A percentile compares a stretch with the other conserved stretches of the same genome.
phyloP scores from a whole-genome alignment of 2,113 vertebrate species.

The Gyps fulvus region DNA sequence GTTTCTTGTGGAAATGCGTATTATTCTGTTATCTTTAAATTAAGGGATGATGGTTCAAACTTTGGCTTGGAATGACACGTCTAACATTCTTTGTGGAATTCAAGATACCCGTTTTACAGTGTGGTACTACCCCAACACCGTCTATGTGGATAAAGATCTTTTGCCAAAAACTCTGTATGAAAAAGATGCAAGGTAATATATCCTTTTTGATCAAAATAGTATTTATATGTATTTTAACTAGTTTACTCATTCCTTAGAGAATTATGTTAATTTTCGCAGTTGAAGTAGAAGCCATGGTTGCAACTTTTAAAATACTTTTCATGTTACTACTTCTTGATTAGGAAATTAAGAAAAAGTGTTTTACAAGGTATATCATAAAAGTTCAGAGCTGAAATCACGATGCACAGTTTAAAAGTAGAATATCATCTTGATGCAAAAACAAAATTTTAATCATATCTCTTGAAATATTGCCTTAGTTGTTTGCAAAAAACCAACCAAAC shows the following conservation, averaged over 20 bases:
- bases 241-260: background rate
- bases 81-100: constrained; percentile 91
- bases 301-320: background rate
- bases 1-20: background rate
- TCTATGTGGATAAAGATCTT: constrained; percentile 92
- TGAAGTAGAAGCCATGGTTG: background rate
- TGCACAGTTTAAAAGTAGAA: background rate
- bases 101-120: constrained; percentile 87
- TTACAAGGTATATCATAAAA: background rate
- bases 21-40: background rate
- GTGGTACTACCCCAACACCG: constrained; percentile 89
- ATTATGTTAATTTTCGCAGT: background rate
- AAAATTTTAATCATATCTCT: background rate
- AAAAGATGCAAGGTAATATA: constrained; percentile 86
- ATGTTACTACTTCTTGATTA: background rate
- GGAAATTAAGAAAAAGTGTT: background rate
- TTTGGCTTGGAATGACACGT: constrained; percentile 89
- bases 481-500: background rate
- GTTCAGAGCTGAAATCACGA: background rate
- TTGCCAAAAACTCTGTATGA: constrained; percentile 85
- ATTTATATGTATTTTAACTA: background rate
- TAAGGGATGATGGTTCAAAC: constrained; percentile 92
- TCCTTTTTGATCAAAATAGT: background rate
- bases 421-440: background rate
- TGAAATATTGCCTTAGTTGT: background rate